phyloP scores from a whole-genome alignment of 2,888 invertebrate species.

The Spisula solida region DNA sequence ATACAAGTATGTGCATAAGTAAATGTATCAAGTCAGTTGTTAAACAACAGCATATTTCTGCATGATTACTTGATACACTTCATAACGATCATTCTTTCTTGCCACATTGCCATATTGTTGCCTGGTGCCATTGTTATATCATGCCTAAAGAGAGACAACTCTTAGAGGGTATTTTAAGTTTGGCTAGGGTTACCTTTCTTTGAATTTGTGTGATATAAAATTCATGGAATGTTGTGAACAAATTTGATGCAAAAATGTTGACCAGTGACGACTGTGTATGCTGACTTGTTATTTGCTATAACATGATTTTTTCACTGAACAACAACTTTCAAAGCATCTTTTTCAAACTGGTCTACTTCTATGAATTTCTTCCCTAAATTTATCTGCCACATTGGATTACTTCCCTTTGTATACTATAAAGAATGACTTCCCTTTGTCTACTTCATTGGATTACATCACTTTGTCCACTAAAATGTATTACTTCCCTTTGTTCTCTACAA shows the following conservation, averaged over 20 bases:
- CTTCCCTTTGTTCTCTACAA: too few species aligned
- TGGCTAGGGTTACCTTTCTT: background rate
- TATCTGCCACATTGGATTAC: background rate
- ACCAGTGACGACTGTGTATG: too few species aligned
- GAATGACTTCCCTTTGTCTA: background rate
- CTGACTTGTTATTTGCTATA: too few species aligned
- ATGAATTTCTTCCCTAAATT: background rate
- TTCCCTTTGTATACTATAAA: background rate
- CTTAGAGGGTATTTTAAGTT: background rate
- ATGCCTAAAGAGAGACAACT: background rate
- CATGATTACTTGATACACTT: background rate
- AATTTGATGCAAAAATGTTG: too few species aligned
- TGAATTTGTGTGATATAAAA: background rate
- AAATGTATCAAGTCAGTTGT: background rate
- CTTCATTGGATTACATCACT: too few species aligned
- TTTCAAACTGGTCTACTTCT: too few species aligned
- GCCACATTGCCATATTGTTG: background rate
- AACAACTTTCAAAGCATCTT: too few species aligned
- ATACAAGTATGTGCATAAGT: background rate
- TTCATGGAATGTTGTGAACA: too few species aligned
- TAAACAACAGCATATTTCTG: background rate
- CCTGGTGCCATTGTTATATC: too few species aligned
- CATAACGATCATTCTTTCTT: background rate
- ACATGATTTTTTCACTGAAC: too few species aligned
- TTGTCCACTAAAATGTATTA: too few species aligned